Percentiles rank a stretch among this genome's conserved stretches.
These are phyloP conservation scores for Netelia inedita DNA, from an alignment of 2,888 invertebrate genomes.

Conservation along the genomic window DNA sequence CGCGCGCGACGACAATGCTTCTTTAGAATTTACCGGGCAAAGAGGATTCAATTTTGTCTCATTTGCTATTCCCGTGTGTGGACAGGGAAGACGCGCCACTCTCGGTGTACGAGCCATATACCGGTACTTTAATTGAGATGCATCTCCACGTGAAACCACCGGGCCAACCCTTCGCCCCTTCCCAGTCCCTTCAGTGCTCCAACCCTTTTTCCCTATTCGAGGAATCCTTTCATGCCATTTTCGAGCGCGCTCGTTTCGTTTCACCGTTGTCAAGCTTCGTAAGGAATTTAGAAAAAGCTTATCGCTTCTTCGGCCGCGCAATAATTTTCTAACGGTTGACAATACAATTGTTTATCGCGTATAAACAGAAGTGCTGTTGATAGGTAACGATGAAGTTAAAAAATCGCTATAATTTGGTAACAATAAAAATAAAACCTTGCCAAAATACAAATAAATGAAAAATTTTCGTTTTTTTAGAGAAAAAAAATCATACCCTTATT, in stretches of 20 bases:
- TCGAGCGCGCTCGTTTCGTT: neutral
- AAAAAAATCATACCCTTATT: too few relatives aligned
- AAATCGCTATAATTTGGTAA: too few relatives aligned
- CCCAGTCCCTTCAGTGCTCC: constrained; percentile 30
- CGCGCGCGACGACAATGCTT: constrained; percentile 58
- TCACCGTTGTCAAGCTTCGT: constrained; percentile 17
- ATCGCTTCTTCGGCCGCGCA: neutral
- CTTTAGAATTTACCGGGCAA: constrained; percentile 60
- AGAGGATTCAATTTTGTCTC: constrained; percentile 64
- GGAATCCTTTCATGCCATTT: constrained; percentile 15
- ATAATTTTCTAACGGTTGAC: too few relatives aligned
- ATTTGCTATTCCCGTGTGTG: constrained; percentile 61
- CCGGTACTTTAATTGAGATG: constrained; percentile 61
- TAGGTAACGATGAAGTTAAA: too few relatives aligned
- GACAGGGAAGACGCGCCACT: constrained; percentile 44
- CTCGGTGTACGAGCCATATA: constrained; percentile 12
- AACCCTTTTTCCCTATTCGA: neutral
- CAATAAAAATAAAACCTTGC: too few relatives aligned
- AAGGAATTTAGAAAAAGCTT: constrained; percentile 11
- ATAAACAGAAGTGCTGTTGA: too few relatives aligned
- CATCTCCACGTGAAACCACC: constrained; percentile 51
- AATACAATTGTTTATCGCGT: too few relatives aligned
- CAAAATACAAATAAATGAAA: too few relatives aligned
- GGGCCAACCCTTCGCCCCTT: constrained; percentile 17
- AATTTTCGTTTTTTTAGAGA: too few relatives aligned